These are phyloP conservation scores for Pararge aegeria DNA, from an alignment of 1,140 invertebrate species.

Conservation along the genomic window DNA sequence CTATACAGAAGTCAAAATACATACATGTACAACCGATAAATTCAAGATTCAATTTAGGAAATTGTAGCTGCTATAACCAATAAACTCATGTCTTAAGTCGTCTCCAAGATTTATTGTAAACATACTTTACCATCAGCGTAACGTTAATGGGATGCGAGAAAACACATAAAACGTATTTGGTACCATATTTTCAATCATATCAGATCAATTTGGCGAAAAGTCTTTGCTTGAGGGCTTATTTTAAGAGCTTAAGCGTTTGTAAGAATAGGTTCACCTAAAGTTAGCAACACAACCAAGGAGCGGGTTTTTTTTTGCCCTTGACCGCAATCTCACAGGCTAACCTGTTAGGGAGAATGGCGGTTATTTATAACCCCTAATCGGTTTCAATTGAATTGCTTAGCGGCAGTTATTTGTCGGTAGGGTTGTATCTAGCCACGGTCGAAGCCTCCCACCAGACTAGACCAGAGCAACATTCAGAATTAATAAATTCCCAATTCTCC, in stretches of 20 bases:
- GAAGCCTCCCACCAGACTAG: too few species aligned
- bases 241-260: slow-evolving; percentile 24
- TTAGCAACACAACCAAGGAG: too few species aligned
- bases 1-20: background rate
- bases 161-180: slow-evolving; percentile 51
- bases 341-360: too few species aligned
- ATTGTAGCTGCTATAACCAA: slow-evolving; percentile 1
- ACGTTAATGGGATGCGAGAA: slow-evolving; percentile 47
- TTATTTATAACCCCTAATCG: too few species aligned
- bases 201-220: slow-evolving; percentile 52
- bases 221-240: slow-evolving; percentile 27
- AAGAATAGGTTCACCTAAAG: too few species aligned
- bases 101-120: slow-evolving; percentile 32
- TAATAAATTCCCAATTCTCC: too few species aligned
- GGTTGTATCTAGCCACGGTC: too few species aligned
- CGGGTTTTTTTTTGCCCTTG: too few species aligned
- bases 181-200: slow-evolving; percentile 59
- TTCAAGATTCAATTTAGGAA: slow-evolving; percentile 13
- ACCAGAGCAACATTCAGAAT: too few species aligned
- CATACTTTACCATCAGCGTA: slow-evolving; percentile 44
- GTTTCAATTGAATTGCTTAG: too few species aligned
- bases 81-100: slow-evolving; percentile 13
- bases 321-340: too few species aligned
- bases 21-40: slow-evolving; percentile 3
- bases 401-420: too few species aligned